Percentiles rank a stretch among this genome's conserved stretches.
Conservation (phyloP, 2,113 vertebrate species). For the Emydura subglobosa region DNA sequence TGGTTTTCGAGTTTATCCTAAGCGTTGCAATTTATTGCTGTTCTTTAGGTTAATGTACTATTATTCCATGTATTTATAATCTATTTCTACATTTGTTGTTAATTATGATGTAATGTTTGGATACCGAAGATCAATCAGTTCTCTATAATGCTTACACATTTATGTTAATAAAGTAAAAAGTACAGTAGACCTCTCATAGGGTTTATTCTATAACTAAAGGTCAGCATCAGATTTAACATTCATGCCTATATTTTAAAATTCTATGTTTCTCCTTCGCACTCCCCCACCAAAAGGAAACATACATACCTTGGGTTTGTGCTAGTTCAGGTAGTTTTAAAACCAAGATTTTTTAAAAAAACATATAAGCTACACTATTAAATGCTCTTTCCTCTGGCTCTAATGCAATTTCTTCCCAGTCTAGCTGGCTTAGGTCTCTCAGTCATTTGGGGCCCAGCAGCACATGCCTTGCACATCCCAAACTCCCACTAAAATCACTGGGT, state of each 20-base stretch:
- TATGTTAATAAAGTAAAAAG: conserved; percentile 56
- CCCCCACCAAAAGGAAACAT: neutral
- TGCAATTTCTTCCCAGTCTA: neutral
- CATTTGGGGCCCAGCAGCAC: neutral
- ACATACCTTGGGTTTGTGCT: neutral
- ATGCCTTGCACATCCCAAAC: neutral
- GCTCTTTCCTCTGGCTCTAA: neutral
- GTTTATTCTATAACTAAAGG: conserved; percentile 59
- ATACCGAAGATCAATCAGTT: conserved; percentile 66
- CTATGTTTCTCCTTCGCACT: neutral
- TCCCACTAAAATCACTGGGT: neutral
- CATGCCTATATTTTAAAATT: neutral
- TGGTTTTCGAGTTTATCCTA: conserved; percentile 72
- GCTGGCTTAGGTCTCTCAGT: neutral
- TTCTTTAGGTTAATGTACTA: conserved; percentile 72
- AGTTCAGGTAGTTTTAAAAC: neutral
- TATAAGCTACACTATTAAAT: neutral
- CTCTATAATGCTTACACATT: conserved; percentile 50
- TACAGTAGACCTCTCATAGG: neutral
- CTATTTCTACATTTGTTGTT: conserved; percentile 70
- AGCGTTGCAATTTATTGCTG: conserved; percentile 68
- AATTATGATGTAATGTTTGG: conserved; percentile 73
- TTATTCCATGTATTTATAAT: conserved; percentile 72
- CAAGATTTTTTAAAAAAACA: neutral
- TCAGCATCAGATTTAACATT: conserved; percentile 44